A percentile compares a stretch with the other conserved stretches of the same genome.
phyloP scores from a whole-genome alignment of 2,797 vertebrate species.

The Gymnodraco acuticeps region DNA sequence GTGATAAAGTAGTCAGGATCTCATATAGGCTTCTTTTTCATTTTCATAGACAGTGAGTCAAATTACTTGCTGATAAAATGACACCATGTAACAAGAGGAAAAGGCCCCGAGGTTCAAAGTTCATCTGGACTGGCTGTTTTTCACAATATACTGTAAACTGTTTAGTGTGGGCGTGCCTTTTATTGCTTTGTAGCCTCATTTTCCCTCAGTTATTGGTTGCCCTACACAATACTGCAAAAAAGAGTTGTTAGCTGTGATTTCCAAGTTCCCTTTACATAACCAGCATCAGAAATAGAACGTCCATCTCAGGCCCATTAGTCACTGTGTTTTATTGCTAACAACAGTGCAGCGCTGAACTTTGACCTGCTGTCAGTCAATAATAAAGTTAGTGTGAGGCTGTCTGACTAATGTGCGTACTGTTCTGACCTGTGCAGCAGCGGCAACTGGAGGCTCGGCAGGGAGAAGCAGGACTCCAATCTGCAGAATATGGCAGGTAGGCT shows the following conservation, averaged over 20 bases:
- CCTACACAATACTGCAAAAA: not conserved
- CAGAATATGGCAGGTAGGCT: conserved; percentile 84
- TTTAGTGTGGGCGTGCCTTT: not conserved
- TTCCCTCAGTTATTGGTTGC: not conserved
- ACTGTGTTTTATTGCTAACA: conserved; percentile 20
- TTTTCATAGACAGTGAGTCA: not conserved
- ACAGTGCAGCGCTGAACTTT: conserved; percentile 26
- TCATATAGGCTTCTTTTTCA: not conserved
- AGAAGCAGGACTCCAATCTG: conserved; percentile 80
- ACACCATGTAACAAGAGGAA: not conserved
- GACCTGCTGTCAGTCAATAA: conserved; percentile 14
- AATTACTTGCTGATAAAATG: not conserved
- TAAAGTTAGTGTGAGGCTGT: not conserved
- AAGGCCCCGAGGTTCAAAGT: not conserved
- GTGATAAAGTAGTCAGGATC: not conserved
- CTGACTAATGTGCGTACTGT: conserved; percentile 25
- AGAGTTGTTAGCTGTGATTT: not conserved
- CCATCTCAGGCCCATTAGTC: not conserved
- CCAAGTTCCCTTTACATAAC: not conserved
- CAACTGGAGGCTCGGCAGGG: conserved; percentile 63
- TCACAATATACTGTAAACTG: not conserved
- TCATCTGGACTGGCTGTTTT: not conserved
- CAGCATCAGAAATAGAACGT: not conserved
- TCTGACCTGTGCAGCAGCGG: conserved; percentile 60
- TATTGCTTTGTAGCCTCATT: not conserved